Conservation (phyloP, 2,888 invertebrate species). For the Cephus pygmeus region DNA sequence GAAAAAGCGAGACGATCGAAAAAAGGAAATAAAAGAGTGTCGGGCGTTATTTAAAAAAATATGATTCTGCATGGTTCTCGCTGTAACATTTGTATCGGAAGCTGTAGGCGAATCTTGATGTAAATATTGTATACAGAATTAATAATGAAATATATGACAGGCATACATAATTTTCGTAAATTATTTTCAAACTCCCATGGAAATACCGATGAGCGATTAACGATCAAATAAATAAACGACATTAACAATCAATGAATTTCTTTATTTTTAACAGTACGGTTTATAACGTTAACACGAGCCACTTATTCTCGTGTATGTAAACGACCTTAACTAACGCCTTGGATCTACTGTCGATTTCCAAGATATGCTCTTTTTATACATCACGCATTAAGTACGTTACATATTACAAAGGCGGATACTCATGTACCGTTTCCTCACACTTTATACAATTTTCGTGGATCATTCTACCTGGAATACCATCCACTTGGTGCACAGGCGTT, state of each 20-base stretch:
- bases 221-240: not conserved
- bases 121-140: not conserved
- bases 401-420: constrained; percentile 7
- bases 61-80: not conserved
- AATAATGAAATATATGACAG: not conserved
- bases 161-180: not conserved
- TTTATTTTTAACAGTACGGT: constrained; percentile 23
- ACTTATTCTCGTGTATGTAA: not conserved
- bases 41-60: not conserved
- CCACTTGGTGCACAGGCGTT: not conserved
- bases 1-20: no score
- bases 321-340: not conserved
- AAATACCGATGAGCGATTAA: not conserved
- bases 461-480: not conserved
- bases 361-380: not conserved
- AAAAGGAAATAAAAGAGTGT: no score
- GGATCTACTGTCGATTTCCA: not conserved
- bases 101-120: not conserved
- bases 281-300: not conserved
- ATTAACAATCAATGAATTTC: constrained; percentile 6
- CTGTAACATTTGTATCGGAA: not conserved
- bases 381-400: constrained; percentile 27
- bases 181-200: not conserved
- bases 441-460: not conserved
- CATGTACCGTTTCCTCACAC: not conserved